phyloP scores from a whole-genome alignment of 2,113 vertebrate species.

The Orycteropus afer region DNA sequence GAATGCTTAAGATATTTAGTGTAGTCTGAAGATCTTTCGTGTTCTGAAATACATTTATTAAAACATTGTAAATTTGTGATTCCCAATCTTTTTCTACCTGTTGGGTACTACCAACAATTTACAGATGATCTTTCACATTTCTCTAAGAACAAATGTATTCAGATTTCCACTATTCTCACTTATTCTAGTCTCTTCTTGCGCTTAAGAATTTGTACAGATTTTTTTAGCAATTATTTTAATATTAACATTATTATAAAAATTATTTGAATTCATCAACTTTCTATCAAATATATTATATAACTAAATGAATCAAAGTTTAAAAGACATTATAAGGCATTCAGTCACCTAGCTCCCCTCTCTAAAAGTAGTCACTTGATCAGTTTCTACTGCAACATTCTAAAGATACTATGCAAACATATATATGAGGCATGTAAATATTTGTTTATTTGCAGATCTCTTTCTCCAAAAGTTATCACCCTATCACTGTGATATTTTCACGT shows the following conservation, averaged over 20 bases:
- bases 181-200: neutral
- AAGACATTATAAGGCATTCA: neutral
- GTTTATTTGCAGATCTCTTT: neutral
- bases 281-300: slow-evolving; percentile 5
- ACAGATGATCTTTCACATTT: slow-evolving; percentile 13
- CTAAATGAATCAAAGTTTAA: slow-evolving; percentile 34
- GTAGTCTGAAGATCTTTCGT: slow-evolving; percentile 93
- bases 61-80: slow-evolving; percentile 44
- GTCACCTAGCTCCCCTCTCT: neutral
- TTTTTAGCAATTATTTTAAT: slow-evolving; percentile 22
- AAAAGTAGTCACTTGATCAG: neutral
- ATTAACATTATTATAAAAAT: slow-evolving; percentile 34
- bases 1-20: slow-evolving; percentile 94
- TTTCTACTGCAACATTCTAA: neutral
- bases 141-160: slow-evolving; percentile 19
- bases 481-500: neutral
- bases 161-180: neutral
- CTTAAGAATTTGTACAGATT: slow-evolving; percentile 22
- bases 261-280: slow-evolving; percentile 34
- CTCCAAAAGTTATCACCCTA: neutral
- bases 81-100: slow-evolving; percentile 14
- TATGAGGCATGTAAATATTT: neutral
- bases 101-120: slow-evolving; percentile 30
- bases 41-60: slow-evolving; percentile 89
- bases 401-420: neutral